Conservation (phyloP, 2,797 vertebrate genomes). For the Pogonophryne albipinna region DNA sequence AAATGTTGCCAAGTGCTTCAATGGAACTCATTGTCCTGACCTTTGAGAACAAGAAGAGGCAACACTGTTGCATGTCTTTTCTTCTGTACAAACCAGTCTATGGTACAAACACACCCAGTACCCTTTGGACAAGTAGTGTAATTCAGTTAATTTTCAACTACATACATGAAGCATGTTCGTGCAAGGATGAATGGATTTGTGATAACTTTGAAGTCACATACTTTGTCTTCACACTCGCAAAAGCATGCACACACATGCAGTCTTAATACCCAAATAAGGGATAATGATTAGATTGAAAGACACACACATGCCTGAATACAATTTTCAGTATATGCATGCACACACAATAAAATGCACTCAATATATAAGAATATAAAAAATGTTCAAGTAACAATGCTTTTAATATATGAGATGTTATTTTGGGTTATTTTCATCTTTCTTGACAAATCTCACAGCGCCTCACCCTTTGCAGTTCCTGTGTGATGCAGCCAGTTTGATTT, state of each 20-base stretch:
- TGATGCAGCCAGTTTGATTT: slow-evolving; percentile 23
- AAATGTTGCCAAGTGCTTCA: slow-evolving; percentile 28
- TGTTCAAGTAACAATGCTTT: no score
- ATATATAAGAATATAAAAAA: no score
- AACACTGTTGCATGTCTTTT: slow-evolving; percentile 13
- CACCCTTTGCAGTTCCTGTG: not conserved
- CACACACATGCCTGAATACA: not conserved
- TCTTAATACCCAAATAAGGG: not conserved
- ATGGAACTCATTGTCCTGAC: slow-evolving; percentile 1
- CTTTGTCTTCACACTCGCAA: not conserved
- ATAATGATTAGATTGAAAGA: not conserved
- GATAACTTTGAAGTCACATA: slow-evolving; percentile 13
- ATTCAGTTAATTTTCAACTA: slow-evolving; percentile 67
- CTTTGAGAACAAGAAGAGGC: slow-evolving; percentile 9
- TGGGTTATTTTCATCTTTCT: not conserved
- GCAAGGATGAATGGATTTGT: slow-evolving; percentile 32
- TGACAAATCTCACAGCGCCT: not conserved
- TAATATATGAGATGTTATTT: not conserved
- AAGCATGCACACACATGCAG: not conserved
- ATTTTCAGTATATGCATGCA: not conserved
- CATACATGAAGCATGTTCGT: slow-evolving; percentile 29
- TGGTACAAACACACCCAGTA: slow-evolving; percentile 51
- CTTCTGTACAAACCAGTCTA: slow-evolving; percentile 27
- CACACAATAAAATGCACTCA: not conserved
- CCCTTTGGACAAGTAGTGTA: slow-evolving; percentile 48